A percentile compares a stretch with the other conserved stretches of the same genome.
Evolutionary conservation across 2,888 invertebrate species (phyloP).

Genomic region (Trissoscelio sp.): DNA sequence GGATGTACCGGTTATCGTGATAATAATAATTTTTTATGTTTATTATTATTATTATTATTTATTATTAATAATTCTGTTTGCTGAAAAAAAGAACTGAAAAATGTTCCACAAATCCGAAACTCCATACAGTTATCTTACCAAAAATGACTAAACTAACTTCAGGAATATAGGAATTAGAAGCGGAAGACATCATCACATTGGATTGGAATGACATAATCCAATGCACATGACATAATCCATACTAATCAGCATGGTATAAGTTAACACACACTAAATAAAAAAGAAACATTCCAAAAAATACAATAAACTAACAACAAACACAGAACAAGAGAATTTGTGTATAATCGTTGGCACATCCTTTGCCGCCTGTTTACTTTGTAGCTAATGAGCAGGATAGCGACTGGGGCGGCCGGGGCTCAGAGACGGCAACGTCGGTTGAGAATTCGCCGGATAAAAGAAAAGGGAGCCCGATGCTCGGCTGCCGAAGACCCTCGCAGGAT

Average conservation of each 20-base stretch:
- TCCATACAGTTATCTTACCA: too few species aligned
- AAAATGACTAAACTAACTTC: too few species aligned
- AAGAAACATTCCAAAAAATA: neutral
- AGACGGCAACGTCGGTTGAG: conserved; percentile 56
- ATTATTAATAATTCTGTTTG: too few species aligned
- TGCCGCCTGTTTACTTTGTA: conserved; percentile 80
- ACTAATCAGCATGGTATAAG: conserved; percentile 11
- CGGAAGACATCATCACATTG: conserved; percentile 7
- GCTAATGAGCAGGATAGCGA: conserved; percentile 80
- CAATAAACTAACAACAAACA: conserved; percentile 13
- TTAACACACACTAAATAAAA: neutral
- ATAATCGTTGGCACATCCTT: conserved; percentile 78
- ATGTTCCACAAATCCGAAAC: too few species aligned
- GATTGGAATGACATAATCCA: neutral
- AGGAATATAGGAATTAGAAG: neutral
- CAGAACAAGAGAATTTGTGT: conserved; percentile 70
- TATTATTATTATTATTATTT: too few species aligned
- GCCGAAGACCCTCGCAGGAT: conserved; percentile 75
- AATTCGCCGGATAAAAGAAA: conserved; percentile 75
- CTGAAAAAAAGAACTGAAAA: too few species aligned
- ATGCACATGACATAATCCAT: conserved; percentile 16
- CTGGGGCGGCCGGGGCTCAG: conserved; percentile 82
- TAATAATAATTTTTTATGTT: too few species aligned
- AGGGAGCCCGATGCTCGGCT: conserved; percentile 73
- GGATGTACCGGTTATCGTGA: too few species aligned